Conservation (phyloP, 2,888 invertebrate genomes). For the Cephalotes varians region DNA sequence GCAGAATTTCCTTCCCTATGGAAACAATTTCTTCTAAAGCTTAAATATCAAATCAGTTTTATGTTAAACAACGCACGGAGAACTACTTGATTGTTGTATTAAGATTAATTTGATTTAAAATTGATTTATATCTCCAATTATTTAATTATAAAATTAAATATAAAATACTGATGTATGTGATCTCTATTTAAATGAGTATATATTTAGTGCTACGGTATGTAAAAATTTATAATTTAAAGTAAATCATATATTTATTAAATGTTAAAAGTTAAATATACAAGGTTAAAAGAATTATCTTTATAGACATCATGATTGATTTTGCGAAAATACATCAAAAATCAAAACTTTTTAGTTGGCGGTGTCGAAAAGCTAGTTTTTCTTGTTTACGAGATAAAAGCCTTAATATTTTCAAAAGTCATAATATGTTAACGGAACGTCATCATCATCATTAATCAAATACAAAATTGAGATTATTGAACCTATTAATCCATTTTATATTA, state of each 20-base stretch:
- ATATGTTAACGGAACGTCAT: conserved; percentile 76
- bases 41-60: conserved; percentile 7
- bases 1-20: not conserved
- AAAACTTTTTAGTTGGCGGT: not conserved
- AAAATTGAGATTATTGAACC: conserved; percentile 68
- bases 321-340: not conserved
- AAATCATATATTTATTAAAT: conserved; percentile 2
- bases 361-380: conserved; percentile 37
- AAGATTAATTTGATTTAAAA: not conserved
- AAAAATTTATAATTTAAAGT: conserved; percentile 9
- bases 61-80: not conserved
- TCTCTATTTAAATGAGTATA: not conserved
- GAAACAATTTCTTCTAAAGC: not conserved
- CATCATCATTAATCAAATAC: conserved; percentile 78
- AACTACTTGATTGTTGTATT: not conserved
- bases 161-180: not conserved
- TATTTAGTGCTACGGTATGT: not conserved
- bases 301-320: not conserved
- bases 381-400: conserved; percentile 67
- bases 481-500: conserved; percentile 15
- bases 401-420: conserved; percentile 77
- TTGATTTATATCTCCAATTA: no score
- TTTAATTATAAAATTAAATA: not conserved
- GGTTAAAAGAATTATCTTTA: not conserved
- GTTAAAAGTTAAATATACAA: not conserved